A percentile compares a stretch with the other conserved stretches of the same genome.
Conservation (phyloP, 2,888 invertebrate genomes). For the Zelleria hepariella region DNA sequence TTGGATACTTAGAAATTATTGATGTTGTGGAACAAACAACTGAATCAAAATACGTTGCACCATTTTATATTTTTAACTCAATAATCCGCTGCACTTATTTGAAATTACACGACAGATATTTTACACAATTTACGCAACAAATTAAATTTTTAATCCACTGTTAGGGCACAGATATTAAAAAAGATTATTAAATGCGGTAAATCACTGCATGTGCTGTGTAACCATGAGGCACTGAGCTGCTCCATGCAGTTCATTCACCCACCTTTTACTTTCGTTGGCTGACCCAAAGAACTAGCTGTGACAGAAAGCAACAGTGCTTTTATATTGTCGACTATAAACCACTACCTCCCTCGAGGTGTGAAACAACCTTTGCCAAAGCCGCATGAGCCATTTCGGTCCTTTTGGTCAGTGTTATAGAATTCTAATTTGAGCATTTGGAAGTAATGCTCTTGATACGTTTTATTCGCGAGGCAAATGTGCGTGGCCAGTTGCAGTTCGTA, state of each 20-base stretch:
- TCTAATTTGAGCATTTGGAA: constrained; percentile 13
- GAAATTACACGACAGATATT: background rate
- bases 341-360: constrained; percentile 49
- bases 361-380: constrained; percentile 27
- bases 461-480: constrained; percentile 6
- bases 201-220: background rate
- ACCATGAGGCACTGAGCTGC: constrained; percentile 27
- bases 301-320: constrained; percentile 63
- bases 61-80: too few relatives aligned
- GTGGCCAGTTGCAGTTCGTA: constrained; percentile 17
- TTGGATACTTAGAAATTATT: too few relatives aligned
- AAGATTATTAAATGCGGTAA: background rate
- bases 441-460: background rate
- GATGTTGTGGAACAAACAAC: too few relatives aligned
- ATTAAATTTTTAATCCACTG: background rate
- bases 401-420: constrained; percentile 22
- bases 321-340: constrained; percentile 58
- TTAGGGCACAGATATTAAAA: background rate
- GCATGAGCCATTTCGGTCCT: constrained; percentile 36
- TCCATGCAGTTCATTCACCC: constrained; percentile 45
- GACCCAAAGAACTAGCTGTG: constrained; percentile 57
- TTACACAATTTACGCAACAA: too few relatives aligned
- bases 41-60: too few relatives aligned
- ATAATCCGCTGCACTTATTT: too few relatives aligned
- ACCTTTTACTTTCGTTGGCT: constrained; percentile 63